Evolutionary conservation across 2,797 vertebrate species (phyloP).

Genomic region (Girardinus metallicus): DNA sequence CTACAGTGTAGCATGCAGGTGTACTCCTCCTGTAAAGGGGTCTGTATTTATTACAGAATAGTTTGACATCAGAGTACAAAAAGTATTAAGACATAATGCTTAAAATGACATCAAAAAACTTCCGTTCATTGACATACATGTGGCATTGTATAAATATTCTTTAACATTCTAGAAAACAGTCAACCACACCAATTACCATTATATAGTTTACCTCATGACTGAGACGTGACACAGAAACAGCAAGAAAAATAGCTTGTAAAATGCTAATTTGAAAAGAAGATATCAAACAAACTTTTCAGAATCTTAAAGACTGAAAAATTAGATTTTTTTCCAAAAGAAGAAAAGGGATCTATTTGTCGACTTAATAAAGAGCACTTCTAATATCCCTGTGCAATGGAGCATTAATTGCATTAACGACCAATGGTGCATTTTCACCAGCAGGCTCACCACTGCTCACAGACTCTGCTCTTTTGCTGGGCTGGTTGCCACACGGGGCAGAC

Average conservation of each 20-base stretch:
- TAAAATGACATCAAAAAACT: background rate
- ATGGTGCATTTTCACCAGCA: slow-evolving; percentile 92
- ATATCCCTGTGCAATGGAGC: slow-evolving; percentile 90
- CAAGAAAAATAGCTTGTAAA: background rate
- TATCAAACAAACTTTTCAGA: background rate
- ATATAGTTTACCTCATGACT: background rate
- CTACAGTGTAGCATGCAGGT: background rate
- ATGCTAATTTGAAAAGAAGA: background rate
- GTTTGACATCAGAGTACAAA: background rate
- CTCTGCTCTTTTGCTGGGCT: slow-evolving; percentile 92
- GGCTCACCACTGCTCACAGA: slow-evolving; percentile 82
- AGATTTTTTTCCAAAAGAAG: background rate
- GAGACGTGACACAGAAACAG: background rate
- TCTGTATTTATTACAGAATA: background rate
- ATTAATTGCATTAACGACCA: slow-evolving; percentile 97
- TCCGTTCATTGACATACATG: background rate
- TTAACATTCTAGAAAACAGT: background rate
- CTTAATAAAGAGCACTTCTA: slow-evolving; percentile 78
- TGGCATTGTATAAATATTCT: background rate
- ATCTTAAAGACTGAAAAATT: background rate
- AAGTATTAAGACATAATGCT: background rate
- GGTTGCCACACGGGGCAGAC: slow-evolving; percentile 86
- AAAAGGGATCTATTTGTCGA: background rate
- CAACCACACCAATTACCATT: background rate
- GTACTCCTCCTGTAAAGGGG: background rate